Conservation (phyloP, 2,797 vertebrate genomes). For the Numenius phaeopus region DNA sequence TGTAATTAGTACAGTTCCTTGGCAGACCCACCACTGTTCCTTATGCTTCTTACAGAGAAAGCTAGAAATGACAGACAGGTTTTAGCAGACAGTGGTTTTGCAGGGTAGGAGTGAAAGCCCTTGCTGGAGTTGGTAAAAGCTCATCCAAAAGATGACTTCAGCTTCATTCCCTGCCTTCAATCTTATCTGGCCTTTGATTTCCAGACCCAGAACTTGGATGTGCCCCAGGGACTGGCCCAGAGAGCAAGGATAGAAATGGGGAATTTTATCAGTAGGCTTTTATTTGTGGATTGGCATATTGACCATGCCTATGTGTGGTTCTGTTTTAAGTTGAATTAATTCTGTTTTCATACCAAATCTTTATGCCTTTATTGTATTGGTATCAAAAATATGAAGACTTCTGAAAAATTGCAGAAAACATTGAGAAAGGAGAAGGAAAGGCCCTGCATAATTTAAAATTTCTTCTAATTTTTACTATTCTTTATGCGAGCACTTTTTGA, state of each 20-base stretch:
- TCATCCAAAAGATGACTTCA: background rate
- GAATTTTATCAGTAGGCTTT: background rate
- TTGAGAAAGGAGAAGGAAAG: background rate
- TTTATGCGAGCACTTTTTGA: background rate
- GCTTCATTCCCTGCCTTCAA: background rate
- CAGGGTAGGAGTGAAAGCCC: background rate
- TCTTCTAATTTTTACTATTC: background rate
- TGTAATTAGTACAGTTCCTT: conserved; percentile 22
- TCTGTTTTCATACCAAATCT: background rate
- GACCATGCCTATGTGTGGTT: background rate
- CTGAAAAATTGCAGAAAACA: background rate
- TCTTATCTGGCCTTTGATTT: background rate
- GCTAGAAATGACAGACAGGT: background rate
- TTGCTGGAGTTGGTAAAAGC: background rate
- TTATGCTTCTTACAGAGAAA: background rate
- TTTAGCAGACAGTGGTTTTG: background rate
- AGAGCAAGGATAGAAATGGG: background rate
- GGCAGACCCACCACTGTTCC: background rate
- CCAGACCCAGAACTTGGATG: background rate
- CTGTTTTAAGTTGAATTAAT: background rate
- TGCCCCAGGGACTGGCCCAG: background rate
- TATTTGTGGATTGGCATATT: background rate
- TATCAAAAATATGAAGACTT: background rate
- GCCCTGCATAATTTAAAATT: background rate
- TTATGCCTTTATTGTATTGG: background rate